Evolutionary conservation across 2,797 vertebrate genomes (phyloP), one percentile per base, ranked within the genome.

Genomic region (Onychomys torridus): DNA sequence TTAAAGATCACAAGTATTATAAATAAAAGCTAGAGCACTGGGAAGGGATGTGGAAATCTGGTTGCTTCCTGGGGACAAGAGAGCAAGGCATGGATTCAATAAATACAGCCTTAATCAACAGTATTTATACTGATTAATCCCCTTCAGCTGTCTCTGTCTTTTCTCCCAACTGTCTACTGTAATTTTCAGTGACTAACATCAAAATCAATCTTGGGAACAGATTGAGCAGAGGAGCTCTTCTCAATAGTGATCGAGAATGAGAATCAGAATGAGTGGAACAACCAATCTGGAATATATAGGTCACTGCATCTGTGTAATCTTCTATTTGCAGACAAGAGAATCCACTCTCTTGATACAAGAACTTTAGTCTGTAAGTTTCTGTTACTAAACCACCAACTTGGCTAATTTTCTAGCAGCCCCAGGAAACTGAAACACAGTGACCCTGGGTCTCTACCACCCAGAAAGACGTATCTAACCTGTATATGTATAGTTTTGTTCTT

Each of bases 131-230:
- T 13, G n/a, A 89, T 34, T 55, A 75, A 65, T 79, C 27, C 61
- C 61, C 76, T 78, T 32, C 63, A 84, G 32, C 10, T 57, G 71
- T 46, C 2, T 79, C 37, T 43, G 14, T 77, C 73, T 25, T 65
- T 91, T 96, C 37, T 59, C 65, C 29, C 91, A 37, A 75, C 37
- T 82, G 88, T 76, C 46, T 49, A 55, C n/a, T 84, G 14, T 73
- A 81, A 96, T 92, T 61, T 93, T 87, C 84, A 61, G 23, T n/a
- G 93, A 90, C 34, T 71, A 69, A 77, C 61, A 65, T 73, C 71
- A 85, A 92, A 94, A 57, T 84, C 82, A 71, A 59, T 61, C 61
- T 46, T 77, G 23, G 67, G 79, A 46, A 90, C 13, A 75, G 16
- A 67, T 52, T 29, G 40, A 59, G 13, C 55, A 55, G 43, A 76